phyloP scores from a whole-genome alignment of 2,888 invertebrate genomes.

The Euplexia lucipara region DNA sequence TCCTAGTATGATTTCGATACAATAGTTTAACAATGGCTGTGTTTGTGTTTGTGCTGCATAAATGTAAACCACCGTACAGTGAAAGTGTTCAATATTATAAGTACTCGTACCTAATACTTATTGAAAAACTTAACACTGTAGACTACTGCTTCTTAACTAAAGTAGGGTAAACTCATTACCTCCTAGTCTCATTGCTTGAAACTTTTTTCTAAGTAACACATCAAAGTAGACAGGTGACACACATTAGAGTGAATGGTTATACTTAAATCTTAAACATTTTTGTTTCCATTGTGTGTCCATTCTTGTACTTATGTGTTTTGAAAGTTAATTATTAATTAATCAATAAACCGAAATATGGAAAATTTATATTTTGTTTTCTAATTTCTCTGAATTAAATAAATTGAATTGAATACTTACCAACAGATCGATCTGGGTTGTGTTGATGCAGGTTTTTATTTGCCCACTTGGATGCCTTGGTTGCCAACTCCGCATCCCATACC shows the following conservation, averaged over 20 bases:
- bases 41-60: background rate
- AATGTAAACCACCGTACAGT: background rate
- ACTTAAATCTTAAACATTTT: background rate
- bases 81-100: conserved; percentile 10
- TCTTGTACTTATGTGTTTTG: too few species aligned
- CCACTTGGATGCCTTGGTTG: conserved; percentile 78
- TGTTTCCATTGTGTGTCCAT: background rate
- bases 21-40: too few species aligned
- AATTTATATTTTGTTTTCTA: too few species aligned
- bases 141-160: background rate
- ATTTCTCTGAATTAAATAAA: too few species aligned
- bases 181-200: conserved; percentile 1
- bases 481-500: conserved; percentile 83
- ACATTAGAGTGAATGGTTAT: conserved; percentile 14
- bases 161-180: conserved; percentile 21
- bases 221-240: conserved; percentile 16
- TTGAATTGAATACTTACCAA: conserved; percentile 70
- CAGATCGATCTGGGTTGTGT: conserved; percentile 77
- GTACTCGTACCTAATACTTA: too few species aligned
- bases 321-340: too few species aligned
- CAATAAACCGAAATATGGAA: too few species aligned
- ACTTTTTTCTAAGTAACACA: conserved; percentile 1
- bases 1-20: too few species aligned
- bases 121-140: background rate
- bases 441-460: conserved; percentile 68